A percentile compares a stretch with the other conserved stretches of the same genome.
Conservation (phyloP, 2,797 vertebrate species). For the Bovichtus variegatus region DNA sequence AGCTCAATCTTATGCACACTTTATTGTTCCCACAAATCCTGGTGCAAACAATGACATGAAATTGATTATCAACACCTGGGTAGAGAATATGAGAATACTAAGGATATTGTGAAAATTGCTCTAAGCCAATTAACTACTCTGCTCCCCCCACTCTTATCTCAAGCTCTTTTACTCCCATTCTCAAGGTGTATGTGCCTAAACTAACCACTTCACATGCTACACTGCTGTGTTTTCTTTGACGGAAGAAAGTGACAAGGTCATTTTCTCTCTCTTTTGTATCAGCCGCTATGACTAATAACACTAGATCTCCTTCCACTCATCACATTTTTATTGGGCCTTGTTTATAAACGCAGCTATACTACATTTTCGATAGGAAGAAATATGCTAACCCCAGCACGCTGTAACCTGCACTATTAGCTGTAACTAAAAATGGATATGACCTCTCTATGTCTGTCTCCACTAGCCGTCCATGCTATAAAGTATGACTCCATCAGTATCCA, state of each 20-base stretch:
- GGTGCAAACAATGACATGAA: conserved; percentile 67
- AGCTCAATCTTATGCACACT: conserved; percentile 3
- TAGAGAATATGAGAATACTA: conserved; percentile 49
- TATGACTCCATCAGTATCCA: conserved; percentile 36
- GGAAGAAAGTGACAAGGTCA: conserved; percentile 18
- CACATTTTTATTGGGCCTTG: conserved; percentile 34
- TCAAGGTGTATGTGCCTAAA: conserved; percentile 55
- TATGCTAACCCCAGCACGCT: conserved; percentile 38
- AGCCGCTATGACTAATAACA: neutral
- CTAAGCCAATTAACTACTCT: conserved; percentile 69
- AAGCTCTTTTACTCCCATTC: conserved; percentile 37
- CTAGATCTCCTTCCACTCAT: conserved; percentile 1
- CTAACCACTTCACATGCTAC: conserved; percentile 40
- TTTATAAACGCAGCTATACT: conserved; percentile 32
- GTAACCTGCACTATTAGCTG: conserved; percentile 28
- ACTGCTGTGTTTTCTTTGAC: conserved; percentile 28
- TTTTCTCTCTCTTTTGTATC: conserved; percentile 20
- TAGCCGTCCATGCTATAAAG: conserved; percentile 30
- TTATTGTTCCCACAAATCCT: conserved; percentile 53
- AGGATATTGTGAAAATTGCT: conserved; percentile 64
- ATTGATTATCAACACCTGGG: conserved; percentile 73
- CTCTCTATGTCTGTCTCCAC: conserved; percentile 52
- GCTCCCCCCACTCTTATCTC: conserved; percentile 65
- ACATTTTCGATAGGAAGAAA: conserved; percentile 13
- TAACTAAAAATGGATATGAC: conserved; percentile 59